Evolutionary conservation across 2,113 vertebrate genomes (phyloP), one percentile per base, ranked within the genome.

Genomic region (Notechis scutatus): DNA sequence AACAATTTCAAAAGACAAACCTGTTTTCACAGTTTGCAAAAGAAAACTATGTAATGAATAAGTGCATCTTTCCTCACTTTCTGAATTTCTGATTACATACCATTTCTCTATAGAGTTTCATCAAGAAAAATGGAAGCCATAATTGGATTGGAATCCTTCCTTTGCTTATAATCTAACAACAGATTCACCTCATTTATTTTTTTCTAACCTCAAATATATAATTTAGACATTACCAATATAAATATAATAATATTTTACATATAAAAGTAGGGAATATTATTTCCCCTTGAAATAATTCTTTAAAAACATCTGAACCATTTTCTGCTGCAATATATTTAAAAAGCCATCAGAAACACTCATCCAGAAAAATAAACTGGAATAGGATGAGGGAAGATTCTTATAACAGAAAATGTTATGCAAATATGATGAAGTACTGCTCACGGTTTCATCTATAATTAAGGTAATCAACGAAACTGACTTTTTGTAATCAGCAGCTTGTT

Each of bases 391-490:
- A 24, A 54, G 52, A 90, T 52, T 26, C 92, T 52, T 86, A 61
- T 85, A 90, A 93, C 52, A 93, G 74, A 85, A 90, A 90, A 52
- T 21, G 88, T 89, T 93, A 90, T 50, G 88, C 74, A 86, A 86
- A 81, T 45, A 86, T 61, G 55, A 86, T 45, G 45, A 93, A 86
- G 74, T 61, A 52, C 59, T 90, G 55, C 92, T 90, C 59, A 86
- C 0, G 50, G 87, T 93, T 90, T 50, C 90, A 89, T 64, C 14
- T 94, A 89, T 29, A 59, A 92, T 91, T 89, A 91, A 89, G 86
- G 45, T 89, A 87, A 93, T 93, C 93, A 91, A 81, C 54, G 74
- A 89, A 88, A 50, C 87, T 85, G 50, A 91, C 54, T 61, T 87
- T 85, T 21, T 74, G 92, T 87, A 86, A 93, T 93, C 93, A 89